Conservation (phyloP, 2,888 invertebrate genomes). For the Hyposoter dolosus region DNA sequence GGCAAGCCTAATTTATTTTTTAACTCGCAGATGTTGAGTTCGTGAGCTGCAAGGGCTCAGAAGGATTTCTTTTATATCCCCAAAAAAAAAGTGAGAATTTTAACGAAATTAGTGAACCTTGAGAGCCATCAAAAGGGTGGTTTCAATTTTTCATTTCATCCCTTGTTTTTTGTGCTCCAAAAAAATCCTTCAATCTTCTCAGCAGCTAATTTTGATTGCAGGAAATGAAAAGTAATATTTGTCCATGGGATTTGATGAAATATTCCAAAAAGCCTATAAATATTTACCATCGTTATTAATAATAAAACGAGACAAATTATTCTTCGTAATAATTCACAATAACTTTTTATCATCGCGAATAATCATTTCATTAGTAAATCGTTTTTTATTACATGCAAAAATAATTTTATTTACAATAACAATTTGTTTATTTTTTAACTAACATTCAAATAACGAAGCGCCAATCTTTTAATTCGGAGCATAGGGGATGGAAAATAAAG, state of each 20-base stretch:
- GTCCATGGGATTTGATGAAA: not conserved
- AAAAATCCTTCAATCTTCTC: not conserved
- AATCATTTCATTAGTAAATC: not conserved
- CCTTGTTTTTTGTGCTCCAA: not conserved
- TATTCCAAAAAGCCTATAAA: not conserved
- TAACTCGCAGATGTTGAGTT: not conserved
- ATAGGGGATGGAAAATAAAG: not conserved
- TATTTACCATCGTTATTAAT: not conserved
- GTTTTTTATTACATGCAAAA: not conserved
- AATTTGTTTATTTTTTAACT: not conserved
- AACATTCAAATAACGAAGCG: not conserved
- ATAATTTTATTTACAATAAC: not conserved
- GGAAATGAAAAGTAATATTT: not conserved
- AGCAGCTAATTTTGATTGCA: not conserved
- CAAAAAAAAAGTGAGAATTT: not conserved
- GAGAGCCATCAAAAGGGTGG: not conserved
- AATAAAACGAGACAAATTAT: too few relatives aligned
- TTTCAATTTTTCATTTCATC: not conserved
- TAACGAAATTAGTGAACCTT: not conserved
- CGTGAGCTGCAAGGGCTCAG: not conserved
- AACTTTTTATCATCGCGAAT: not conserved
- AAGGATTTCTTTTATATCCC: not conserved
- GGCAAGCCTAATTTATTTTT: not conserved
- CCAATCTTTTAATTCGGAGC: not conserved
- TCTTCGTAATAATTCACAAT: not conserved